phyloP scores from a whole-genome alignment of 2,113 vertebrate species.

The human (Homo sapiens) region DNA sequence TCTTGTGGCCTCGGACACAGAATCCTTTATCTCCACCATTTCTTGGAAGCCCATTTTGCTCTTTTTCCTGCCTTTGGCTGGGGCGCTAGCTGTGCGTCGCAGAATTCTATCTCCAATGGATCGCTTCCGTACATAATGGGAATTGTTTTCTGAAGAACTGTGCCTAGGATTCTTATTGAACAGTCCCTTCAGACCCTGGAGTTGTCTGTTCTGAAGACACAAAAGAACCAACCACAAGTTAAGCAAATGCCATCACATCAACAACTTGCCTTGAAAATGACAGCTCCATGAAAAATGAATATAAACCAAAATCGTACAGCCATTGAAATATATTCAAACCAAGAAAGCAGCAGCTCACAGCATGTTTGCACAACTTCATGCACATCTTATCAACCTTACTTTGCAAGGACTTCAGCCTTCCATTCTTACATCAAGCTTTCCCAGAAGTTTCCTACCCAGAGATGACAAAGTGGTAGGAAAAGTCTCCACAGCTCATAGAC shows the following conservation, averaged over 20 bases:
- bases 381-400: conserved; percentile 65
- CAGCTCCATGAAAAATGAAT: conserved; percentile 49
- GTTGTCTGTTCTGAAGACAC: conserved; percentile 89
- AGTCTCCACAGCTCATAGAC: conserved; percentile 38
- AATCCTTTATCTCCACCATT: conserved; percentile 87
- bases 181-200: conserved; percentile 94
- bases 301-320: conserved; percentile 54
- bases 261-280: neutral
- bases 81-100: conserved; percentile 95
- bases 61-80: conserved; percentile 96
- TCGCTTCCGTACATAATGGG: conserved; percentile 87
- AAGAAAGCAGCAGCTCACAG: conserved; percentile 62
- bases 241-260: neutral
- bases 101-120: conserved; percentile 94
- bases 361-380: conserved; percentile 77
- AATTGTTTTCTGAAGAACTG: conserved; percentile 84
- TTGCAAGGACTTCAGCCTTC: conserved; percentile 71
- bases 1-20: conserved; percentile 75
- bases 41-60: conserved; percentile 93
- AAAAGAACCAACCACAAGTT: conserved; percentile 50
- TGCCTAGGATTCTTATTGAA: conserved; percentile 93
- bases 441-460: conserved; percentile 57
- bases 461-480: conserved; percentile 58
- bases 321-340: conserved; percentile 57
- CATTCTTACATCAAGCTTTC: conserved; percentile 52